Percentiles rank a stretch among this genome's conserved stretches.
Evolutionary conservation across 2,113 vertebrate genomes (phyloP).

Genomic region (Myxocyprinus asiaticus): DNA sequence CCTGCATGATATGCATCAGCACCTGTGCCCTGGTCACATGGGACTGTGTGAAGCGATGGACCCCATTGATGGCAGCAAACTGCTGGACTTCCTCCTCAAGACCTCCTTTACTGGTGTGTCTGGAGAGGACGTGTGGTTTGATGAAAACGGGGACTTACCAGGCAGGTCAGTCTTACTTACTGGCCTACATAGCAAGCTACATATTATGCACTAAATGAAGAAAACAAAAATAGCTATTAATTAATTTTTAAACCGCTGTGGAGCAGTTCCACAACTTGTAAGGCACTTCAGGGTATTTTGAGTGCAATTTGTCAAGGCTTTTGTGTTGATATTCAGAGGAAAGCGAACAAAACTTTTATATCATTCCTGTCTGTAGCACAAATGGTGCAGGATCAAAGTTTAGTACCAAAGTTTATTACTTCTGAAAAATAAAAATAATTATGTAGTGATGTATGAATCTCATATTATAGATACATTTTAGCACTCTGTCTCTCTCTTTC

Average conservation of each 20-base stretch:
- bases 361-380: neutral
- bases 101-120: conserved; percentile 90
- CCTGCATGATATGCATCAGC: conserved; percentile 90
- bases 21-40: conserved; percentile 82
- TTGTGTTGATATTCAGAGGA: neutral
- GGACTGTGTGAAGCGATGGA: conserved; percentile 94
- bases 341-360: too few species aligned
- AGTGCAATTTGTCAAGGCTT: neutral
- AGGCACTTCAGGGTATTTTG: neutral
- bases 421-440: too few species aligned
- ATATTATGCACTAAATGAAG: neutral
- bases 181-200: neutral
- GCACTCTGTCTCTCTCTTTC: conserved; percentile 6
- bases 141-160: conserved; percentile 95
- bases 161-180: conserved; percentile 81
- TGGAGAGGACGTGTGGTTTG: conserved; percentile 95
- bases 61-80: conserved; percentile 91
- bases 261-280: neutral
- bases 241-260: neutral
- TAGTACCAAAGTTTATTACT: too few species aligned
- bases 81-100: conserved; percentile 92
- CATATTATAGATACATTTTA: conserved; percentile 19
- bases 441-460: neutral
- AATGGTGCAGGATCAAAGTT: too few species aligned
- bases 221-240: conserved; percentile 23